phyloP scores from a whole-genome alignment of 2,888 invertebrate species.

The Pharmacophagus antenor region DNA sequence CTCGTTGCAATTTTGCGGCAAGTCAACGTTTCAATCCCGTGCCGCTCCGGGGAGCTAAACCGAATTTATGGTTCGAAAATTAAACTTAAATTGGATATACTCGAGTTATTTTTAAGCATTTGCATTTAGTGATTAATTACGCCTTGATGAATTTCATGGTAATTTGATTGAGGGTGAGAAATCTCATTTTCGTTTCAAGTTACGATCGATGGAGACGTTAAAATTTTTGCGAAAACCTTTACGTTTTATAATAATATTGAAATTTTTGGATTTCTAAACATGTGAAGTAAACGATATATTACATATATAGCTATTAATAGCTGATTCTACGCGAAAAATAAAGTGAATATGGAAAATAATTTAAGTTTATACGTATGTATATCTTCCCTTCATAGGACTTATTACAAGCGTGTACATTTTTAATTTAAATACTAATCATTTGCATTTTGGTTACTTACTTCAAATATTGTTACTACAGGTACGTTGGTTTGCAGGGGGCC shows the following conservation, averaged over 20 bases:
- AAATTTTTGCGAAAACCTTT: neutral
- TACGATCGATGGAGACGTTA: constrained; percentile 17
- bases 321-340: neutral
- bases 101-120: constrained; percentile 69
- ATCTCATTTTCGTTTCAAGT: constrained; percentile 35
- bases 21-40: constrained; percentile 61
- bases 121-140: constrained; percentile 64
- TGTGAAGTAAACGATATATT: too few species aligned
- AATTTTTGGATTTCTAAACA: neutral
- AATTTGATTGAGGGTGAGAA: constrained; percentile 45
- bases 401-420: too few species aligned
- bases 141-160: constrained; percentile 50
- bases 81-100: constrained; percentile 76
- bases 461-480: too few species aligned
- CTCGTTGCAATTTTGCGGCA: constrained; percentile 68
- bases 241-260: too few species aligned
- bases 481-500: too few species aligned
- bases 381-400: too few species aligned
- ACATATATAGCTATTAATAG: too few species aligned
- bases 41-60: constrained; percentile 72
- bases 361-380: too few species aligned
- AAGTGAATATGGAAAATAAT: neutral
- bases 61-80: constrained; percentile 77
- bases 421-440: too few species aligned
- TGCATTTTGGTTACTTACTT: too few species aligned